These are phyloP conservation scores for Tetrapedia diversipes DNA, from an alignment of 2,888 invertebrate genomes.

Conservation along the genomic window DNA sequence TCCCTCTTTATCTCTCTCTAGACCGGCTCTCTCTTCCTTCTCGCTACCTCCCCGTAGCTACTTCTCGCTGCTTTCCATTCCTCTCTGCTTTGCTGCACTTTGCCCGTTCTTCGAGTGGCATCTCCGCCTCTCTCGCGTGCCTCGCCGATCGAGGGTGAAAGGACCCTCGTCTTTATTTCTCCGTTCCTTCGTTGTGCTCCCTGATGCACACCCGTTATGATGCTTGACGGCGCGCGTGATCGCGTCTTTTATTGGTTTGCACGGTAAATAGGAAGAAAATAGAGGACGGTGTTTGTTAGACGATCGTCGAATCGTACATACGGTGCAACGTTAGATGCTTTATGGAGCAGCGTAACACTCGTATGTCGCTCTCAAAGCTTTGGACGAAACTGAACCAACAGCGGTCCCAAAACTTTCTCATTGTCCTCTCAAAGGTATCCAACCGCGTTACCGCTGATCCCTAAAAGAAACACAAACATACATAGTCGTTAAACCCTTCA, in stretches of 20 bases:
- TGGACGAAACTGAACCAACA: too few relatives aligned
- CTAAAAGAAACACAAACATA: too few relatives aligned
- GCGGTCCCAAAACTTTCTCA: too few relatives aligned
- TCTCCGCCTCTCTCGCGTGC: conserved; percentile 36
- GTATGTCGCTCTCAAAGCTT: too few relatives aligned
- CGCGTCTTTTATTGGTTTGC: conserved; percentile 41
- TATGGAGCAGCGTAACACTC: too few relatives aligned
- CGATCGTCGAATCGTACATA: too few relatives aligned
- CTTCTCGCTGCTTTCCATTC: conserved; percentile 45
- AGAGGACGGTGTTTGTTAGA: too few relatives aligned
- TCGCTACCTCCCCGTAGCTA: conserved; percentile 41
- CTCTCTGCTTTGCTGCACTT: conserved; percentile 43
- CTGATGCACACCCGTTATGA: background rate
- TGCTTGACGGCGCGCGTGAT: background rate
- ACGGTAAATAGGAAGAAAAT: background rate
- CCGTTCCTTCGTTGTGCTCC: background rate
- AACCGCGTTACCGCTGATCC: too few relatives aligned
- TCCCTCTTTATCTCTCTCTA: conserved; percentile 55
- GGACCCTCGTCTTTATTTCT: conserved; percentile 16
- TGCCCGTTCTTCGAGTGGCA: conserved; percentile 45
- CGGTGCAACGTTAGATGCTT: too few relatives aligned
- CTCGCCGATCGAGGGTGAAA: conserved; percentile 58
- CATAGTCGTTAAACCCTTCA: too few relatives aligned
- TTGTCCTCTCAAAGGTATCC: too few relatives aligned
- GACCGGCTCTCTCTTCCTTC: conserved; percentile 47